Percentiles rank a stretch among this genome's conserved stretches.
phyloP scores from a whole-genome alignment of 2,113 vertebrate genomes.

The Notothenia coriiceps region DNA sequence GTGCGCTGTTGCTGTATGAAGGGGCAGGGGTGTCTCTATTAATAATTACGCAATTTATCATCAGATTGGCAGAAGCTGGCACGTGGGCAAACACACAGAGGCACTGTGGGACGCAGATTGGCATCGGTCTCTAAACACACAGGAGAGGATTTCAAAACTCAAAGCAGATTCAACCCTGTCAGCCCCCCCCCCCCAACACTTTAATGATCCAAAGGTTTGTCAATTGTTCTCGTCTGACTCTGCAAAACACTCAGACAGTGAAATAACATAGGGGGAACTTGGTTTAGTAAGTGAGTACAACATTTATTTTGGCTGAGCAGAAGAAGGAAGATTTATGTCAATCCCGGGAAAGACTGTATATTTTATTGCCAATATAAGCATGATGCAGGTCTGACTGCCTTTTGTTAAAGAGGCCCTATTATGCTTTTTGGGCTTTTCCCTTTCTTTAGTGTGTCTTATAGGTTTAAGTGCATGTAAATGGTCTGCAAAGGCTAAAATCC shows the following conservation, averaged over 20 bases:
- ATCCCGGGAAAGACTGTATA: neutral
- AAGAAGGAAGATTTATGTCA: neutral
- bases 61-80: slow-evolving; percentile 29
- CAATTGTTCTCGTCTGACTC: slow-evolving; percentile 9
- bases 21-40: slow-evolving; percentile 42
- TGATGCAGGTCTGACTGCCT: neutral
- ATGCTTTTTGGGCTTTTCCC: too few relatives aligned
- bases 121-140: slow-evolving; percentile 34
- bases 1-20: neutral
- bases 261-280: neutral
- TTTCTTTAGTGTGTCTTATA: too few relatives aligned
- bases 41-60: slow-evolving; percentile 76
- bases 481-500: too few relatives aligned
- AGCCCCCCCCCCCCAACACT: neutral
- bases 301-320: neutral
- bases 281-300: neutral
- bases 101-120: slow-evolving; percentile 29
- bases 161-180: slow-evolving; percentile 15
- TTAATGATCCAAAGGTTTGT: slow-evolving; percentile 13
- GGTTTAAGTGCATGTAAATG: too few relatives aligned
- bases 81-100: slow-evolving; percentile 30
- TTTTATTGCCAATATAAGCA: too few relatives aligned
- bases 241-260: neutral
- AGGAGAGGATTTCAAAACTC: slow-evolving; percentile 47
- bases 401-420: neutral